phyloP scores from a whole-genome alignment of 2,888 invertebrate species.

The Carabus problematicus region DNA sequence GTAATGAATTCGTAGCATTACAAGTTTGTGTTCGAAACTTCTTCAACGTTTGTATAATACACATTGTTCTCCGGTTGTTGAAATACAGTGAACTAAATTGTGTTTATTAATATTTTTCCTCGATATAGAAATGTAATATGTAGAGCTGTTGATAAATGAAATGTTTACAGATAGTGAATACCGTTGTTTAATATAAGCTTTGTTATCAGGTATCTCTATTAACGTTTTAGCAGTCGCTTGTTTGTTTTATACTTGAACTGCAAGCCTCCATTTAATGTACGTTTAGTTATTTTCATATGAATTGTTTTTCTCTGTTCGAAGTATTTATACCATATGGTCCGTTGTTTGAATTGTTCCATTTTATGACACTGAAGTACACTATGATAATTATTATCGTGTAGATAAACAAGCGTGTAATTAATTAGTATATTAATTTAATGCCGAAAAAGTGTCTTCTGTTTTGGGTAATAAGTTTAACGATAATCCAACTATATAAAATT shows the following conservation, averaged over 20 bases:
- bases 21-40: conserved; percentile 2
- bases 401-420: conserved; percentile 4
- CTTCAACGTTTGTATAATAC: not conserved
- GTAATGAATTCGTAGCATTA: not conserved
- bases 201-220: conserved; percentile 16
- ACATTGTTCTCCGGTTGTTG: conserved; percentile 1
- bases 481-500: too few relatives aligned
- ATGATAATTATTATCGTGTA: conserved; percentile 4
- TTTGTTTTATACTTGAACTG: conserved; percentile 3
- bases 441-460: not conserved
- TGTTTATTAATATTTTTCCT: too few relatives aligned
- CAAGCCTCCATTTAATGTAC: not conserved
- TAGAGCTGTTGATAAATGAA: not conserved
- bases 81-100: too few relatives aligned
- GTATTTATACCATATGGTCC: conserved; percentile 8
- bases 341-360: not conserved
- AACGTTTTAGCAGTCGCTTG: not conserved
- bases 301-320: not conserved
- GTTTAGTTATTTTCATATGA: conserved; percentile 1
- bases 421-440: not conserved
- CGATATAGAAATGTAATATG: too few relatives aligned
- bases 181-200: conserved; percentile 6
- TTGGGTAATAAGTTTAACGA: too few relatives aligned
- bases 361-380: not conserved
- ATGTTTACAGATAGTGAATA: not conserved